Conservation (phyloP, 2,797 vertebrate species). For the Petrocephalus sullivani region DNA sequence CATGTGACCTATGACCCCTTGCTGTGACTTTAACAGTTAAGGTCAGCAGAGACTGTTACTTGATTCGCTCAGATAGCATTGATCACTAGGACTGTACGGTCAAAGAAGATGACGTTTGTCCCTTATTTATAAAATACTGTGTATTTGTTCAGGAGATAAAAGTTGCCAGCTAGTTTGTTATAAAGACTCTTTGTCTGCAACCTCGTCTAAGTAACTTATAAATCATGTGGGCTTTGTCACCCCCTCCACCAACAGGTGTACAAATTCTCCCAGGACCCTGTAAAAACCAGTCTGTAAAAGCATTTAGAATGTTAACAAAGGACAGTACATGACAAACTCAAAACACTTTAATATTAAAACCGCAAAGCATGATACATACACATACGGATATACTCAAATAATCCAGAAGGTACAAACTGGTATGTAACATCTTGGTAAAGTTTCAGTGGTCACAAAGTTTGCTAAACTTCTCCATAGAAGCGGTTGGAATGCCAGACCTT, state of each 20-base stretch:
- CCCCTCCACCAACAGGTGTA: neutral
- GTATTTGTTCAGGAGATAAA: neutral
- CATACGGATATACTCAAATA: constrained; percentile 11
- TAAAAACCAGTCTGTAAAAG: neutral
- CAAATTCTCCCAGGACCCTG: neutral
- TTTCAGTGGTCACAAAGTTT: neutral
- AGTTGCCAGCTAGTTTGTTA: neutral
- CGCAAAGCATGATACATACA: constrained; percentile 24
- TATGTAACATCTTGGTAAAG: neutral
- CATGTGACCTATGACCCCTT: constrained; percentile 24
- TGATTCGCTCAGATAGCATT: neutral
- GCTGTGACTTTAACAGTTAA: constrained; percentile 21
- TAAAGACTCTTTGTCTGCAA: neutral
- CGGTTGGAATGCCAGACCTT: neutral
- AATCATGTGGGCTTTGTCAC: neutral
- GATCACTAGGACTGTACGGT: neutral
- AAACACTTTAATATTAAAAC: constrained; percentile 28
- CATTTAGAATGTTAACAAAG: neutral
- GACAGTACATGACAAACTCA: neutral
- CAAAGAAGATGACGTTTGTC: neutral
- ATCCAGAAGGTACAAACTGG: neutral
- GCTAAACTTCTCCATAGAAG: neutral
- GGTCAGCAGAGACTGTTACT: neutral
- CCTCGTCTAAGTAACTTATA: neutral
- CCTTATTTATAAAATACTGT: neutral